Base-by-base conservation (phyloP, 2,797 vertebrate genomes). In the Nothura maculosa region DNA sequence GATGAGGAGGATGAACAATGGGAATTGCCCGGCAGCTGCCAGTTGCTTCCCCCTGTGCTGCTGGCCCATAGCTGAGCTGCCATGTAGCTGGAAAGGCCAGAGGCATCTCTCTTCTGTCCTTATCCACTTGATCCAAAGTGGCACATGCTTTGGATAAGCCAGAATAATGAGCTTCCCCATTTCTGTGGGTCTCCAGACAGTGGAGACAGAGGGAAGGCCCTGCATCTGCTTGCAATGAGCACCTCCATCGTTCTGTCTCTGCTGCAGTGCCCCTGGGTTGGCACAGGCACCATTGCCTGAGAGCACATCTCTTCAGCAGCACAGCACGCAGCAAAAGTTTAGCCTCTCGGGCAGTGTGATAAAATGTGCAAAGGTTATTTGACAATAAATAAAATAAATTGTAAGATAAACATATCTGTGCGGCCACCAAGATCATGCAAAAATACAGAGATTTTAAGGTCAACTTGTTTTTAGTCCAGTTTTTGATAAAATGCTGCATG, bases 391-490 rank as follows among this genome's bases (percentile, higher is more conserved):
- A 68, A 61, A 60, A 55, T 62, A 81, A 87, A 84, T 69, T 11
- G 12, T 81, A 68, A 89, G 92, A 60, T n/a, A 93, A 92, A 94
- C 81, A 83, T 20, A 1, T 85, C 60, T 85, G 63, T 5, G 90
- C 73, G 76, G 90, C 38, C 52, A 8, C 73, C 10, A 48, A 70
- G 86, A 88, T 93, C 54, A 18, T 9, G 70, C 78, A 69, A 64
- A 66, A 64, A 67, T 69, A 87, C 61, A 20, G 90, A 74, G 81
- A 57, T 19, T 54, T 85, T 91, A 87, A 93, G 93, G 95, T 96
- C 93, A 94, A 85, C 62, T 77, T 14, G 7, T 45, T 77, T 78
- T 85, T 78, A 81, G 74, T 47, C 55, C 73, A 5, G 43, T 85
- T 62, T 58, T 11, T 77, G 88, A 82, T 72, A 67, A 89, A 57